Base-by-base conservation (phyloP, 2,113 vertebrate genomes). In the Malurus alboscapulatus region DNA sequence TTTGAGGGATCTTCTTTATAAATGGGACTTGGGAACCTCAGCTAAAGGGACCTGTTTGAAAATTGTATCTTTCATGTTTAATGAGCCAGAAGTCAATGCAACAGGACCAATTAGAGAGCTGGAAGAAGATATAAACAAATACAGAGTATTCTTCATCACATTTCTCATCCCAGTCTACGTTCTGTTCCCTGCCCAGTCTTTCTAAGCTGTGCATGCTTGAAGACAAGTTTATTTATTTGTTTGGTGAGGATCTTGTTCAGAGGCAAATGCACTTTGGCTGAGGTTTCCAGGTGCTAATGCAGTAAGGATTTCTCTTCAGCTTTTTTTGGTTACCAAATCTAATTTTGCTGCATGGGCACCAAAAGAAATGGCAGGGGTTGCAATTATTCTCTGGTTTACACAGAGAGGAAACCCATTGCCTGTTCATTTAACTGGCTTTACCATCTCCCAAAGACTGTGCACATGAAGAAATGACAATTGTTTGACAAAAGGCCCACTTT, bases 351-450 rank as follows among this genome's bases (percentile, higher is more conserved):
- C 30, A 45, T 21, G 57, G 75, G 13, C 18, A 40, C 36, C 45
- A 45, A 32, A 91, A 85, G 30, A 65, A n/a, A 40, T 63, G 24
- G 24, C 14, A 71, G 18, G 44, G 10, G 10, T 44, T 75, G 29
- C 30, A 63, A 26, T 91, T 77, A 14, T 66, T 69, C 34, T 69
- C 69, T 89, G 55, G 10, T 45, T 87, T 59, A 61, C 12, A 7
- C 12, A 15, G 45, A 40, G 12, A 89, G 27, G 19, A 63, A 84
- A 61, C 25, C 7, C 9, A 4, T 38, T 17, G 34, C 44, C 25
- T 78, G 27, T n/a, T 75, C 40, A 36, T 72, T 92, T 71, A 51
- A 36, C 40, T 84, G 26, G 53, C 65, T 84, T 78, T 92, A 57
- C 59, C 77, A 3, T 45, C 77, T 54, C 34, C 73, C 47, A 51